A percentile compares a stretch with the other conserved stretches of the same genome.
phyloP scores from a whole-genome alignment of 1,140 invertebrate species.

The Drosophila orena region DNA sequence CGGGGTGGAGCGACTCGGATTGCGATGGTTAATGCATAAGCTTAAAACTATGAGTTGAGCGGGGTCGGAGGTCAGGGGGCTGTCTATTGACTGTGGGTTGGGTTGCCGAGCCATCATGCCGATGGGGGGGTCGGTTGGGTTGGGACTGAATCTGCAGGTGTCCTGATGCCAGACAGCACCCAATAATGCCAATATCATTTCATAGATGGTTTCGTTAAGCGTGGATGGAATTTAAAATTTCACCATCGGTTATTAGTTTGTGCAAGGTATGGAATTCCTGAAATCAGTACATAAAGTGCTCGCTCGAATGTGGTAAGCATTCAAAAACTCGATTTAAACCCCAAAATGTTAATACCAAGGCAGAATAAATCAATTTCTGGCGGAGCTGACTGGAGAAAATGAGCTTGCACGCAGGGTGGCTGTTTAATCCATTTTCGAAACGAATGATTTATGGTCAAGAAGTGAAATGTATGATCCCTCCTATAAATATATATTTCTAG shows the following conservation, averaged over 20 bases:
- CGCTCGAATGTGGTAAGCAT: not conserved
- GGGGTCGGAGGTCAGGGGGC: constrained; percentile 10
- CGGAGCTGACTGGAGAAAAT: not conserved
- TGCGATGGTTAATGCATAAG: constrained; percentile 42
- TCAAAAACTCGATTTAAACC: constrained; percentile 8
- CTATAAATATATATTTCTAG: no score
- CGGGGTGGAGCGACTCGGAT: not conserved
- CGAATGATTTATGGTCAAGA: not conserved
- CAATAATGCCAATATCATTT: constrained; percentile 40
- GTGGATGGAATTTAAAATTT: constrained; percentile 40
- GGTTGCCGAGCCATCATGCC: constrained; percentile 15
- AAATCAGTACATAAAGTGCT: constrained; percentile 14
- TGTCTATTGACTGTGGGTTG: constrained; percentile 16
- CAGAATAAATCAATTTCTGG: constrained; percentile 10
- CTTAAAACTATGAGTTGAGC: constrained; percentile 43
- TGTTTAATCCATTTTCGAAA: not conserved
- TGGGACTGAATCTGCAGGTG: constrained; percentile 26
- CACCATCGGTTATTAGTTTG: constrained; percentile 9
- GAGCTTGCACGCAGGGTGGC: no score
- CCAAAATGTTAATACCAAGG: not conserved
- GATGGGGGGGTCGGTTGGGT: not conserved
- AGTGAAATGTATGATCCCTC: no score
- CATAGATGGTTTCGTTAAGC: constrained; percentile 25
- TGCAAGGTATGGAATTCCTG: constrained; percentile 8
- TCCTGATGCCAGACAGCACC: constrained; percentile 27